A percentile compares a stretch with the other conserved stretches of the same genome.
phyloP scores from a whole-genome alignment of 2,888 invertebrate species.

The Agonopterix alstromeriana region DNA sequence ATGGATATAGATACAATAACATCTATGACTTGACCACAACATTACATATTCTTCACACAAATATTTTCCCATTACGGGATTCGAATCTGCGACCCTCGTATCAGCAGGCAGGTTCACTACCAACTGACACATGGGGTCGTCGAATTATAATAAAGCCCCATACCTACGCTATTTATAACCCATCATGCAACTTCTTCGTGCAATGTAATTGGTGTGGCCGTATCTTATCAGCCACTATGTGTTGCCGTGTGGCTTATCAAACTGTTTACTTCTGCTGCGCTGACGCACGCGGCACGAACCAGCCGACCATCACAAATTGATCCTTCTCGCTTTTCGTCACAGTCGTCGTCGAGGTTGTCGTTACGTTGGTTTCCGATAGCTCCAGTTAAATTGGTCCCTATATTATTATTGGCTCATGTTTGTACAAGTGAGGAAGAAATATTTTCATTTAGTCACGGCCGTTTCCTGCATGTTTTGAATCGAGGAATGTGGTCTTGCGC shows the following conservation, averaged over 20 bases:
- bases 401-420: constrained; percentile 29
- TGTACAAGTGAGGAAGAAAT: constrained; percentile 48
- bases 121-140: too few species aligned
- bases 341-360: neutral
- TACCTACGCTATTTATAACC: constrained; percentile 18
- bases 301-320: constrained; percentile 15
- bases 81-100: too few species aligned
- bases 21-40: too few species aligned
- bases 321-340: constrained; percentile 9
- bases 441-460: constrained; percentile 48
- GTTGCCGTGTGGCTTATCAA: constrained; percentile 34
- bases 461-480: constrained; percentile 42
- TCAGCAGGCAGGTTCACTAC: too few species aligned
- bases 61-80: too few species aligned
- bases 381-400: constrained; percentile 12
- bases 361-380: neutral
- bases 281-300: constrained; percentile 23
- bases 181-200: constrained; percentile 30
- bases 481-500: constrained; percentile 33
- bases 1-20: too few species aligned
- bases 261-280: constrained; percentile 25
- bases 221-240: constrained; percentile 45
- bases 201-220: constrained; percentile 37
- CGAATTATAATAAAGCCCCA: constrained; percentile 5
- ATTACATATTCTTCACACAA: too few species aligned